Evolutionary conservation across 2,888 invertebrate genomes (phyloP), one percentile per base, ranked within the genome.

Genomic region (Pachliopta kotzebuea): DNA sequence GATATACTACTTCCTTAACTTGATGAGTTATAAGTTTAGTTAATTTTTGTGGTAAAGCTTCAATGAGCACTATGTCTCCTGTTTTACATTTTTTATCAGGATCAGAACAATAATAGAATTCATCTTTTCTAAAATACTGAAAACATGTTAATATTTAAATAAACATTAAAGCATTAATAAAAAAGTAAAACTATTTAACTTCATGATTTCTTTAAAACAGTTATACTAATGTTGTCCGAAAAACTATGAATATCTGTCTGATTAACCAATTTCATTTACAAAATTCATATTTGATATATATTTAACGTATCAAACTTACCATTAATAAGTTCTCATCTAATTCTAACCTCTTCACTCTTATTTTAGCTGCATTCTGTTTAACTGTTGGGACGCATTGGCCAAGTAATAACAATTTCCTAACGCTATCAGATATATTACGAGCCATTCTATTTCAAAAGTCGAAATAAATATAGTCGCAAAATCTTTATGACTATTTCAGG

Each of bases 31-130:
- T 95, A 2, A 96, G 84, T 67, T 94, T 94, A 0, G 96, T 96
- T 68, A 96, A 75, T 81, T 95, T 96, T 65, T 94, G 86, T 2
- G 95, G 94, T 58, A 97, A 81, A 71, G 94, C 93, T 80, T 96
- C 93, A 70, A 97, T 95, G 18, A 98, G 88, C 6, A 97, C 97
- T 56, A 96, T 92, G 77, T 98, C 98, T 1, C 97, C 97, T 14
- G 95, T 93, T 86, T 96, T 96, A 78, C 96, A 96, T 56, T 92
- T 76, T 73, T 95, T 94, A 1, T 94, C 80, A 0, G 96, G 96
- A 89, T 98, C 97, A 77, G 95, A 92, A 50, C 96, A 97, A 76
- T 95, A 96, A 67, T 94, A 88, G 72, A 93, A 94, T 70, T 95
- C 94, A 70, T 94, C 93, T 81, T 95, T 95, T 70, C 93, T 92